Conservation (phyloP, 1,140 invertebrate genomes). For the Harlomillsia oculata region DNA sequence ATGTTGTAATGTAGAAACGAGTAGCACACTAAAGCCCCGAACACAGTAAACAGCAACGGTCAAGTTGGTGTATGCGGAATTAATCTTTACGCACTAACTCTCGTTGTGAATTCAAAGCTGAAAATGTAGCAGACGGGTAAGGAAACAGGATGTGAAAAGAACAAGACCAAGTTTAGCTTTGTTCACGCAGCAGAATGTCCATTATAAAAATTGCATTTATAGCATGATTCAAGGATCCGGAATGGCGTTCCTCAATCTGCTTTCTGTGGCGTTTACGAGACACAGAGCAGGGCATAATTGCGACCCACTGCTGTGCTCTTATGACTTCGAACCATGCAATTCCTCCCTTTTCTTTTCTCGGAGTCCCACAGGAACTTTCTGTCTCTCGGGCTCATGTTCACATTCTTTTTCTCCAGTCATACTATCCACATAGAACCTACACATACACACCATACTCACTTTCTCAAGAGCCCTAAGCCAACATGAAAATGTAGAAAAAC, state of each 20-base stretch:
- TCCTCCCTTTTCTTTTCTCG: neutral
- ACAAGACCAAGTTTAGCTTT: slow-evolving; percentile 1
- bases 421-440: neutral
- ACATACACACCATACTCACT: too few relatives aligned
- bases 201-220: slow-evolving; percentile 26
- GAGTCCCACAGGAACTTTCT: neutral
- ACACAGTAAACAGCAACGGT: too few relatives aligned
- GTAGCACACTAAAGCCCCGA: too few relatives aligned
- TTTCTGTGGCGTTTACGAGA: slow-evolving; percentile 26
- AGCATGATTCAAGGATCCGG: slow-evolving; percentile 24
- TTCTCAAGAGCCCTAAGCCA: too few relatives aligned
- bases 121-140: too few relatives aligned
- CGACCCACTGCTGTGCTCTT: slow-evolving; percentile 23
- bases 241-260: slow-evolving; percentile 21
- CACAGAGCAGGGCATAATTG: slow-evolving; percentile 21
- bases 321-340: slow-evolving; percentile 19
- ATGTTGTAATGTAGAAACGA: too few relatives aligned
- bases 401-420: neutral
- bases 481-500: too few relatives aligned
- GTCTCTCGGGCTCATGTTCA: slow-evolving; percentile 8
- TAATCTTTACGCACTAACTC: too few relatives aligned
- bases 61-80: too few relatives aligned
- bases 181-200: slow-evolving; percentile 18
- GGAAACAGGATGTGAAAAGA: neutral
- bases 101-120: too few relatives aligned